Base-by-base conservation (phyloP, 2,797 vertebrate species). In the Melanotaenia pygmaea region DNA sequence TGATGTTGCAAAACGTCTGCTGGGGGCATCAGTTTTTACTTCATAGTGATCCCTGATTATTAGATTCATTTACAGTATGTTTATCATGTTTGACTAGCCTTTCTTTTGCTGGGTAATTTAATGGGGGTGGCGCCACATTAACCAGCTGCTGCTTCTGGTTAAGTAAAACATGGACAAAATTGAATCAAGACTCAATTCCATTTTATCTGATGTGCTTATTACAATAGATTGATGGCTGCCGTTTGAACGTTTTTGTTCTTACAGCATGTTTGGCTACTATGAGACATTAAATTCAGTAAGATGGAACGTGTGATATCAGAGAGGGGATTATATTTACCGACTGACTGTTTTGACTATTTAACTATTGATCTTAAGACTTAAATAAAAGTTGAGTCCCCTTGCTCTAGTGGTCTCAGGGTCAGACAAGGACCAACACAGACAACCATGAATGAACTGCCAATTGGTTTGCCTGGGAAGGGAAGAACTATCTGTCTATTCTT, bases 361-460 rank as follows among this genome's bases (percentile, higher is more conserved):
- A 53, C 53, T 57, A 57, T 64, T 59, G 72, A 70, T 64, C 58
- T 66, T 30, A 59, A 50, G 51, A 67, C 76, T 64, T 59, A 1
- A 16, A 40, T 71, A 18, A 76, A 30, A 73, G 70, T 61, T 37
- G n/a, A 64, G 51, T 61, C 62, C 35, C 68, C 64, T 37, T 59
- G 34, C 34, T 66, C 0, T 51, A 64, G 54, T 60, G 37, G 59
- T 76, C 50, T 32, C 6, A 65, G 67, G 58, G 70, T 60, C 68
- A 68, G 64, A 72, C 51, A 26, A 60, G 45, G 70, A 60, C 72
- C 9, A 32, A 22, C 60, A 16, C 53, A 57, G 58, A 61, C 73
- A 43, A 34, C 53, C 32, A 53, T 70, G 67, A 81, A 72, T 80
- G 75, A 83, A 66, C 80, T 64, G 74, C 83, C 67, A 59, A 59